A percentile compares a stretch with the other conserved stretches of the same genome.
phyloP scores from a whole-genome alignment of 2,888 invertebrate species.

The Drosophila anomalipes region DNA sequence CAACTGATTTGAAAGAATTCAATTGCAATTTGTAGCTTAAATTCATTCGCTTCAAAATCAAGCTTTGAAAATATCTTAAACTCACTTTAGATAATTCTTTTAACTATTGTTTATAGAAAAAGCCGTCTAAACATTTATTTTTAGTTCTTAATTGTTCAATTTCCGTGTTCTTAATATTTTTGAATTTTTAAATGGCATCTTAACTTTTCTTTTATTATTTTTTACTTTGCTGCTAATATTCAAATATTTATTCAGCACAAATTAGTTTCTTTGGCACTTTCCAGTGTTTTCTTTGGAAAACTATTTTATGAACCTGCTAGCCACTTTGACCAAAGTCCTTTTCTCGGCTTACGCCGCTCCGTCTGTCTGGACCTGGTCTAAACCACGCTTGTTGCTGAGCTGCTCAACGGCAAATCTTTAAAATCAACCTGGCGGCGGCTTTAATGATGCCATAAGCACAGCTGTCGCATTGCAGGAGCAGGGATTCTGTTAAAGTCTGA shows the following conservation, averaged over 20 bases:
- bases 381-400: constrained; percentile 64
- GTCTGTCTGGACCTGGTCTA: constrained; percentile 17
- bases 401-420: constrained; percentile 68
- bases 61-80: neutral
- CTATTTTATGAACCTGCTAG: neutral
- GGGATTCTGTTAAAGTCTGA: neutral
- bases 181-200: neutral
- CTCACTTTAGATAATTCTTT: neutral
- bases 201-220: neutral
- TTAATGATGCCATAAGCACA: constrained; percentile 68
- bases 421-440: constrained; percentile 63
- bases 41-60: neutral
- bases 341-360: constrained; percentile 19
- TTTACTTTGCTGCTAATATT: neutral
- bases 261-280: neutral
- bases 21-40: neutral
- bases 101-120: neutral
- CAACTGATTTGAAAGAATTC: neutral
- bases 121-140: neutral
- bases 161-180: neutral
- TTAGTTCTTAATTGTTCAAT: neutral
- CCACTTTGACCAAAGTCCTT: neutral
- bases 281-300: neutral
- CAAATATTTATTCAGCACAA: neutral
- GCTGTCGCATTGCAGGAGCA: neutral